These are phyloP conservation scores for Microctenopoma steveboyesi DNA, from an alignment of 2,797 vertebrate genomes.

Conservation along the genomic window DNA sequence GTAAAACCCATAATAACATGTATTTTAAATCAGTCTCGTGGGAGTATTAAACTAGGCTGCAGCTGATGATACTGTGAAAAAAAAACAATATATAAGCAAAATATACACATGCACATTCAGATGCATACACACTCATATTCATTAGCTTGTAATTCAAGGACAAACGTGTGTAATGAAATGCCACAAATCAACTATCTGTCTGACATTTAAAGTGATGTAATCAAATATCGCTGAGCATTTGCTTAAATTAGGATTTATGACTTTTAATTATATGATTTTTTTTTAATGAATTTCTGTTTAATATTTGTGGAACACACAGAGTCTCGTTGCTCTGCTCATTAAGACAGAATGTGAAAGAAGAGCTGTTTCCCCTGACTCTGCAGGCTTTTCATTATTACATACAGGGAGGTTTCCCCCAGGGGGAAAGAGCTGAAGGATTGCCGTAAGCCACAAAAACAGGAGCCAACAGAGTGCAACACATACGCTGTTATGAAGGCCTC, in stretches of 20 bases:
- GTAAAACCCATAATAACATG: conserved; percentile 56
- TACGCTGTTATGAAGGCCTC: conserved; percentile 39
- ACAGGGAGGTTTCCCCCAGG: conserved; percentile 56
- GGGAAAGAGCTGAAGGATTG: conserved; percentile 64
- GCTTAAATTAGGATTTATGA: conserved; percentile 17
- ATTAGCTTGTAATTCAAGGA: conserved; percentile 27
- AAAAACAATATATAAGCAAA: conserved; percentile 33
- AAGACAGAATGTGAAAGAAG: conserved; percentile 42
- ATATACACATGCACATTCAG: conserved; percentile 16
- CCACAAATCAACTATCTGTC: not conserved
- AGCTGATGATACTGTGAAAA: conserved; percentile 32
- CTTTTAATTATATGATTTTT: conserved; percentile 36
- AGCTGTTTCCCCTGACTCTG: conserved; percentile 66
- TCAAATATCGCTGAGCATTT: conserved; percentile 32
- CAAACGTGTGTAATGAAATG: conserved; percentile 8
- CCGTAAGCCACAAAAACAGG: conserved; percentile 61
- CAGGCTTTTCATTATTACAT: conserved; percentile 71
- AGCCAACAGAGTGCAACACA: conserved; percentile 54
- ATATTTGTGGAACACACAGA: conserved; percentile 46
- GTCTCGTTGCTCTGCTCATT: conserved; percentile 64
- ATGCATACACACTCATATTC: not conserved
- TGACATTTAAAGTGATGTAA: conserved; percentile 27
- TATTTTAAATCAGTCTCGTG: conserved; percentile 55
- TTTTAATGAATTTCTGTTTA: conserved; percentile 55
- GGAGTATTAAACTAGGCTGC: conserved; percentile 48